These are phyloP conservation scores for Thecocarcelia acutangulata DNA, from an alignment of 2,888 invertebrate genomes.

Conservation along the genomic window DNA sequence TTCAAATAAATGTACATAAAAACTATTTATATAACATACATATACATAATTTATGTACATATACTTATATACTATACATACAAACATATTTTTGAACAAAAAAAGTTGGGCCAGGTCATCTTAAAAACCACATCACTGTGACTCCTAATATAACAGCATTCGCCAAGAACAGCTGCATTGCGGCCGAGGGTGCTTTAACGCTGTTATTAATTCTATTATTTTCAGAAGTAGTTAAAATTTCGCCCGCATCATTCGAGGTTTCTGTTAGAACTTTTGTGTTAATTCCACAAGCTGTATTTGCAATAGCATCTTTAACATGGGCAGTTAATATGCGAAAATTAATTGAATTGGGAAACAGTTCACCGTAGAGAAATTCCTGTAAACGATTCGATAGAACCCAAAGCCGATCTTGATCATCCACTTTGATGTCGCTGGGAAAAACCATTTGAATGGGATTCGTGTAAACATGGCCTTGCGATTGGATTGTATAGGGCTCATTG, in stretches of 20 bases:
- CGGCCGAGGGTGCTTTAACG: background rate
- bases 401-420: constrained; percentile 86
- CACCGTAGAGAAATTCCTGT: constrained; percentile 87
- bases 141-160: background rate
- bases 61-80: background rate
- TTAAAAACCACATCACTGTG: constrained; percentile 1
- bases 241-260: constrained; percentile 83
- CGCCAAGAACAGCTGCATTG: constrained; percentile 17
- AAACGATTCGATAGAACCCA: constrained; percentile 89
- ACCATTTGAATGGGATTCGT: constrained; percentile 88
- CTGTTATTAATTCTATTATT: constrained; percentile 39
- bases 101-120: background rate
- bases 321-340: constrained; percentile 89
- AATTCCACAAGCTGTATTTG: constrained; percentile 87
- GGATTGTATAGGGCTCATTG: constrained; percentile 85
- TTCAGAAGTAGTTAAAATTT: constrained; percentile 81
- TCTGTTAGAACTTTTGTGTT: constrained; percentile 83
- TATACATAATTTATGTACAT: background rate
- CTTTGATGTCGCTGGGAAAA: constrained; percentile 90
- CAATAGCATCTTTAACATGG: constrained; percentile 86
- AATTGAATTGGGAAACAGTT: constrained; percentile 84
- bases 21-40: no score
- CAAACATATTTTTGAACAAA: background rate
- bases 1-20: no score
- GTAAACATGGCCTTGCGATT: constrained; percentile 87